Evolutionary conservation across 2,113 vertebrate species (phyloP), one percentile per base, ranked within the genome.

Genomic region (Plecturocebus donacophilus): DNA sequence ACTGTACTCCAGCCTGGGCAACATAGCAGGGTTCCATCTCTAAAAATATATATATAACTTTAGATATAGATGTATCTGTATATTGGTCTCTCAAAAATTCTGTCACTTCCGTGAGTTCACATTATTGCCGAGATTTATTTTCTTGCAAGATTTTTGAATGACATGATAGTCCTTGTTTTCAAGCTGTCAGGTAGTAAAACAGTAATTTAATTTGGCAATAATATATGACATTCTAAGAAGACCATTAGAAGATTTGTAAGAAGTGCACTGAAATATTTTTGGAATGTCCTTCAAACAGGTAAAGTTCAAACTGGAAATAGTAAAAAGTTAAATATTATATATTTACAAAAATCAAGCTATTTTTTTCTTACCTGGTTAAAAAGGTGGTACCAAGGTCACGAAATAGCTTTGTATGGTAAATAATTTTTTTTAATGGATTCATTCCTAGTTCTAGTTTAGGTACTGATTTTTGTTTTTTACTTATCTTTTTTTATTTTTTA

Each of bases 261-360:
- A 85, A 40, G 27, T 52, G 3, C 30, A 87, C 38, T 70, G 19
- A 9, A n/a, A 54, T 95, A 84, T 88, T 93, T 94, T 81, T 71
- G 27, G 35, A 94, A 96, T 93, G 49, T 86, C 9, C 4, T 91
- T 82, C 66, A 89, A 77, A 54, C 47, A 61, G 40, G 52, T 9
- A 14, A 79, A 87, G 27, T 77, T 91, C 90, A 90, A 96, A 87
- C 42, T 85, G 40, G 32, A 96, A 87, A 89, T 7, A 93, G 35
- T 23, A 87, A 93, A 92, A 92, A 40, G 25, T 90, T 92, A 94
- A 91, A 64, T 40, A 81, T 87, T 80, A 87, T 66, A 47, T 71
- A 89, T 49, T 89, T 96, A 61, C 82, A 95, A 91, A 94, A 94
- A 77, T 64, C 42, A 52, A 94, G 30, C 38, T 40, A 12, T 66